Percentiles rank a stretch among this genome's conserved stretches.
These are phyloP conservation scores for Gonatopus flavifemur DNA, from an alignment of 1,140 invertebrate genomes.

Conservation along the genomic window DNA sequence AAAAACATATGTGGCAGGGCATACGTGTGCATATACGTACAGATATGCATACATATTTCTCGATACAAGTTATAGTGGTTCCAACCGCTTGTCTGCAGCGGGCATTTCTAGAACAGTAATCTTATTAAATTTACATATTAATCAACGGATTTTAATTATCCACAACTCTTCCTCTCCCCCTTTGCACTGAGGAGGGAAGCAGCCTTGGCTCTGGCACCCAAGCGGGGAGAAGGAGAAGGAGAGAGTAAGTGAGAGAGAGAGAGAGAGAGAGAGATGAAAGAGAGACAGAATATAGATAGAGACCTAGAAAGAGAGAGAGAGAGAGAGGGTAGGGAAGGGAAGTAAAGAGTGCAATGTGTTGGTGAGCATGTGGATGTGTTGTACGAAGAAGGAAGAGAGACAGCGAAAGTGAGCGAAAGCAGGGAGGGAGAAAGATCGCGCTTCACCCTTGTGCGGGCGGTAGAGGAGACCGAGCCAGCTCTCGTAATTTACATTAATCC, in stretches of 20 bases:
- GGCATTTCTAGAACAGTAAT: constrained; percentile 77
- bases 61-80: constrained; percentile 34
- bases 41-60: too few relatives aligned
- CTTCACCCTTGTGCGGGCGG: constrained; percentile 47
- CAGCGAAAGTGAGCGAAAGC: constrained; percentile 7
- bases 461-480: constrained; percentile 67
- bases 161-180: constrained; percentile 62
- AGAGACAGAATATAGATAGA: too few relatives aligned
- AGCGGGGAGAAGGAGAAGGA: constrained; percentile 23
- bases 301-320: constrained; percentile 4
- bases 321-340: too few relatives aligned
- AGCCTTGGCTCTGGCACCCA: too few relatives aligned
- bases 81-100: constrained; percentile 47
- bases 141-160: constrained; percentile 96
- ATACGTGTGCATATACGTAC: too few relatives aligned
- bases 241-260: constrained; percentile 9
- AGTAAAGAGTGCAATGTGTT: too few relatives aligned
- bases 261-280: constrained; percentile 5
- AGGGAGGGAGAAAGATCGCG: constrained; percentile 29
- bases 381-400: constrained; percentile 14
- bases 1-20: too few relatives aligned
- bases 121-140: constrained; percentile 98
- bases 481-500: constrained; percentile 91
- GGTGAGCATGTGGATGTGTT: too few relatives aligned
- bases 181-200: constrained; percentile 16